Base-by-base conservation (phyloP, 1,140 invertebrate species). In the Glossosoma conforme region DNA sequence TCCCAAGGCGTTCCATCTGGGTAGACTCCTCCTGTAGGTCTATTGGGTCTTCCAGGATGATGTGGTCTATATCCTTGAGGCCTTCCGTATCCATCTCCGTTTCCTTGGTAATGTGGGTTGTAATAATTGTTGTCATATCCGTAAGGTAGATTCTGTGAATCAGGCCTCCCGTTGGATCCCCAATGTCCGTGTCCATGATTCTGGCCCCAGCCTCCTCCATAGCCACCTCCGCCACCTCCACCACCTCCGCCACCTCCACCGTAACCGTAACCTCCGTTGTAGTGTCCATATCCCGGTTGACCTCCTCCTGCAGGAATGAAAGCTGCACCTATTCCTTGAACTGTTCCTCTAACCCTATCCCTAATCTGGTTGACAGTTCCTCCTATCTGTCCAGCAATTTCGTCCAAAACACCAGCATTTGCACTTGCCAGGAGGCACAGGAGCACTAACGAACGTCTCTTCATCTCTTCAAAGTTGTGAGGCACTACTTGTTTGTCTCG, bases 341-440 rank as follows among this genome's bases (percentile, higher is more conserved):
- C 48, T 1, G 40, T 24, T 3, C 37, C 17, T 14, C 21, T 22
- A 14, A 50, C 40, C 13, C 32, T 13, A 18, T 43, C 19, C 8
- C 40, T 43, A 13, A 50, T 17, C 2, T 44, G 25, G 13, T 50
- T 28, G 2, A 50, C 48, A 20, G 25, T 33, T 14, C 48, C 40
- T 33, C 32, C 48, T 8, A 50, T 32, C 4, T 43, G 48, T 2
- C 32, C 28, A 3, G 48, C 40, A 10, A 50, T 43, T 18, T 50
- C 40, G 8, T 50, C 48, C 22, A 50, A 43, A 14, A 50, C 20
- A 6, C 48, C 48, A 1, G 48, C 48, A 1, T 50, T 22, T 2
- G 45, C 37, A 10, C 2, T n/a, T 6, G 17, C 28, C 30, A n/a
- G n/a, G n/a, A n/a, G n/a, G n/a, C n/a, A n/a, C n/a, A n/a, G n/a